Evolutionary conservation across 2,113 vertebrate genomes (phyloP).

Genomic region (Brachirus orientalis): DNA sequence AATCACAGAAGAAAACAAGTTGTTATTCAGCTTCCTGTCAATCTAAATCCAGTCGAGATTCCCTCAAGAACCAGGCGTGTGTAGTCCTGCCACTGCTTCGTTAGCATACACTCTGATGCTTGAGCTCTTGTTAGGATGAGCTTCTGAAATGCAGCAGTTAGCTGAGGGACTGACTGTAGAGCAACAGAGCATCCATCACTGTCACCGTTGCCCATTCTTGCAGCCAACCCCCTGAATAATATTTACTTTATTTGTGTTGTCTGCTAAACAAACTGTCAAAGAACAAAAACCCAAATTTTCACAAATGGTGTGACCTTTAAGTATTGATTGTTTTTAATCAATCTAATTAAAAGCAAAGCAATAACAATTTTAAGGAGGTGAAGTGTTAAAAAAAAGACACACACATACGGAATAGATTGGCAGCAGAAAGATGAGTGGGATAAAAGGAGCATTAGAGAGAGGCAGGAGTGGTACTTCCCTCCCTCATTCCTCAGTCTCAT

Average conservation of each 20-base stretch:
- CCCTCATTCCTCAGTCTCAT: constrained; percentile 6
- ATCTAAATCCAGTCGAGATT: constrained; percentile 22
- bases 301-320: neutral
- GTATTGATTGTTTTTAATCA: neutral
- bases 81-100: constrained; percentile 55
- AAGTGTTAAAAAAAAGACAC: constrained; percentile 18
- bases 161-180: constrained; percentile 11
- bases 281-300: neutral
- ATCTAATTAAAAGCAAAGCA: neutral
- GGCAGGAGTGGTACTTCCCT: neutral
- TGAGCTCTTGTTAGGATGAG: constrained; percentile 20
- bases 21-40: constrained; percentile 48
- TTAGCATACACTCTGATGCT: constrained; percentile 37
- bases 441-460: constrained; percentile 29
- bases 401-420: too few species aligned
- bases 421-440: too few species aligned
- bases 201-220: neutral
- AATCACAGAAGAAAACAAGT: constrained; percentile 9
- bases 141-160: constrained; percentile 25
- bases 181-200: constrained; percentile 15
- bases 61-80: constrained; percentile 32
- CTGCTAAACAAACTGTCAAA: neutral
- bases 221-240: neutral
- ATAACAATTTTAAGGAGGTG: neutral
- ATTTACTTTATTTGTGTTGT: neutral